phyloP scores from a whole-genome alignment of 2,888 invertebrate genomes.

The Sipha maydis region DNA sequence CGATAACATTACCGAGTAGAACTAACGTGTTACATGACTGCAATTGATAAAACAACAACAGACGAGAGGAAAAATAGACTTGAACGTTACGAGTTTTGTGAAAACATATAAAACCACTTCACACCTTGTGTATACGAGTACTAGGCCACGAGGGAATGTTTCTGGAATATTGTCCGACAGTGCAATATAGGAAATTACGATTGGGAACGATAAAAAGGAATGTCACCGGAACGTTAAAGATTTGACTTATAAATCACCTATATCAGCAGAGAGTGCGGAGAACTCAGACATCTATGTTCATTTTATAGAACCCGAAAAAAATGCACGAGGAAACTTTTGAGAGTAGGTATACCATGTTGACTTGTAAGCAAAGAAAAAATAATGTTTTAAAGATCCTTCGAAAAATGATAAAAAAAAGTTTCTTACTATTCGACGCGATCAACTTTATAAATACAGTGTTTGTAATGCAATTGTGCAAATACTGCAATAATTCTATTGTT shows the following conservation, averaged over 20 bases:
- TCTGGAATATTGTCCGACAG: background rate
- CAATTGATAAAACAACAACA: background rate
- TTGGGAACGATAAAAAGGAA: background rate
- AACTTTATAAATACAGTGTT: too few species aligned
- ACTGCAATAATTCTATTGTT: too few species aligned
- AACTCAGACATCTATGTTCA: slow-evolving; percentile 17
- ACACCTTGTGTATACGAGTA: background rate
- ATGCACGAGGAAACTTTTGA: background rate
- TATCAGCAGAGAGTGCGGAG: background rate
- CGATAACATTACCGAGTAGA: background rate
- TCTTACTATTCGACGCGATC: too few species aligned
- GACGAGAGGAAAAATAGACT: background rate
- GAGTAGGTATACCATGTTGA: background rate
- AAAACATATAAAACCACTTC: background rate
- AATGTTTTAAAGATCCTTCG: background rate
- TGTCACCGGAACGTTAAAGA: background rate
- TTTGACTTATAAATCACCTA: slow-evolving; percentile 13
- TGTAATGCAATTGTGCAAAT: too few species aligned
- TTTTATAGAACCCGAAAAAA: background rate
- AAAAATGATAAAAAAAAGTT: background rate
- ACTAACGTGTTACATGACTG: too few species aligned
- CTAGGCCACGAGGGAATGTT: background rate
- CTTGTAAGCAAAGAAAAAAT: background rate
- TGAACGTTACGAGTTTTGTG: background rate
- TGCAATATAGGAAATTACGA: slow-evolving; percentile 2